Evolutionary conservation across 2,888 invertebrate species (phyloP).

Genomic region (Nesidiocoris tenuis): DNA sequence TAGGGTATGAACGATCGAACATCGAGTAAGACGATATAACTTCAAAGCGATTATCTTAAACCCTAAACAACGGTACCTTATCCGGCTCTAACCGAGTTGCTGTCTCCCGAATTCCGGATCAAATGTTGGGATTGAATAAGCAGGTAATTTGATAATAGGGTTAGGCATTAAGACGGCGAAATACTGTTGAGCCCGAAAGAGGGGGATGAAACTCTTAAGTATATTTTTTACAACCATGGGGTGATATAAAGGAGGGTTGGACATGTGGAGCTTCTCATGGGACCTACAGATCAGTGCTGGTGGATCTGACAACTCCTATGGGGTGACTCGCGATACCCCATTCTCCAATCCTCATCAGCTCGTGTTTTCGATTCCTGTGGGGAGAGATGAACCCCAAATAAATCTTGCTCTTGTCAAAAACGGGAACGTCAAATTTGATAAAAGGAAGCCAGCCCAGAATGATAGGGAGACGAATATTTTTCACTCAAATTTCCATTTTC

Average conservation of each 20-base stretch:
- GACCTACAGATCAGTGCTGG: conserved; percentile 2
- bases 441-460: too few species aligned
- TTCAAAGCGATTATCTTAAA: too few species aligned
- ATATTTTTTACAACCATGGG: conserved; percentile 10
- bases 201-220: conserved; percentile 9
- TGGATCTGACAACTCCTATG: background rate
- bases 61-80: too few species aligned
- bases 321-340: background rate
- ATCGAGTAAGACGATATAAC: too few species aligned
- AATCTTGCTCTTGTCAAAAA: background rate
- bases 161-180: background rate
- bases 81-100: too few species aligned
- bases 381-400: background rate
- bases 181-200: background rate
- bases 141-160: conserved; percentile 9
- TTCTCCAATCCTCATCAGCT: background rate
- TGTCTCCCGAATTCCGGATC: too few species aligned
- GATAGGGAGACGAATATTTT: too few species aligned
- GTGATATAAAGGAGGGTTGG: background rate
- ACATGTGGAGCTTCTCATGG: background rate
- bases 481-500: too few species aligned
- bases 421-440: background rate
- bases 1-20: too few species aligned
- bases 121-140: too few species aligned
- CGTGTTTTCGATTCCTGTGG: background rate